Evolutionary conservation across 1,140 invertebrate genomes (phyloP).

Genomic region (Trachelipus rathkii): DNA sequence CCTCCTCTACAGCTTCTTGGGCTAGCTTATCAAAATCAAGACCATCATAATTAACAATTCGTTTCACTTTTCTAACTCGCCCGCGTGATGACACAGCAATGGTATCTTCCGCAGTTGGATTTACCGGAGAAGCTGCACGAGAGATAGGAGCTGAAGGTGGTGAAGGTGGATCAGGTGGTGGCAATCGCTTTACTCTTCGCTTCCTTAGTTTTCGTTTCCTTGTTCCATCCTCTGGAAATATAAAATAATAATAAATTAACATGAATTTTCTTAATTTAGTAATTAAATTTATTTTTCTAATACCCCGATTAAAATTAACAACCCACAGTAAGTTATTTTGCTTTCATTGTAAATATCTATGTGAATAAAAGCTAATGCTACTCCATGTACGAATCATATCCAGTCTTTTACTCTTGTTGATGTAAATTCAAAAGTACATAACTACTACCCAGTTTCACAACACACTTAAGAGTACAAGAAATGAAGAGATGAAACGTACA

Average conservation of each 20-base stretch:
- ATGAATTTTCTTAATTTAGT: too few relatives aligned
- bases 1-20: constrained; percentile 38
- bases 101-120: constrained; percentile 30
- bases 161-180: constrained; percentile 24
- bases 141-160: constrained; percentile 13
- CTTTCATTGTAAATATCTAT: too few relatives aligned
- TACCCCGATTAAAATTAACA: too few relatives aligned
- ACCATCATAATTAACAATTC: constrained; percentile 43
- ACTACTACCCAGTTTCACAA: too few relatives aligned
- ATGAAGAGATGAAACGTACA: too few relatives aligned
- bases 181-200: constrained; percentile 33
- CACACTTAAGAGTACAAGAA: too few relatives aligned
- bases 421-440: too few relatives aligned
- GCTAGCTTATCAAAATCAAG: constrained; percentile 44
- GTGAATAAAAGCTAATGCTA: too few relatives aligned
- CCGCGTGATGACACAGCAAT: constrained; percentile 42
- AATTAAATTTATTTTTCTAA: too few relatives aligned
- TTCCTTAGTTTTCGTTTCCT: constrained; percentile 42
- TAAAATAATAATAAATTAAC: not conserved
- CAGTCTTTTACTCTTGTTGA: too few relatives aligned
- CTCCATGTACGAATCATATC: too few relatives aligned
- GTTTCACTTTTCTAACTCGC: constrained; percentile 41
- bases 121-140: constrained; percentile 7
- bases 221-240: constrained; percentile 41
- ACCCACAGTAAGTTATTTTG: too few relatives aligned